Conservation (phyloP, 2,888 invertebrate genomes). For the Neoascia interrupta region DNA sequence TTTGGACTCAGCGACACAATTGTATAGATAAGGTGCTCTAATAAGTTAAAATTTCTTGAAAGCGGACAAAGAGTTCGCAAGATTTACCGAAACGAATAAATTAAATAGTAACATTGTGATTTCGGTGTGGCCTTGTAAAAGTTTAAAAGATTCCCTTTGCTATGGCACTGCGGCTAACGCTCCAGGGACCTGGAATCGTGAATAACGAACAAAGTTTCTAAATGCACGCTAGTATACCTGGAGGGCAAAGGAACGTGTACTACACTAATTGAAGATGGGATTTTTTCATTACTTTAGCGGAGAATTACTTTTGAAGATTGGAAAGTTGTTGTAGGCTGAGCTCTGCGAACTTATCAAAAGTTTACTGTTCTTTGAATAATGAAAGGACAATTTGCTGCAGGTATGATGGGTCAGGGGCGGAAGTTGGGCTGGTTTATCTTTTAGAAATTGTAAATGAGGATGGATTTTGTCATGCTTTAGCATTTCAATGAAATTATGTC, state of each 20-base stretch:
- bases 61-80: conserved; percentile 14
- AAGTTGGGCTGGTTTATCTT: too few species aligned
- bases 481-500: too few species aligned
- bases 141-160: conserved; percentile 30
- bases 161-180: conserved; percentile 1
- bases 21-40: conserved; percentile 13
- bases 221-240: conserved; percentile 15
- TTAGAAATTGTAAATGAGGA: too few species aligned
- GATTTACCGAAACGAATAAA: conserved; percentile 37
- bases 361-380: conserved; percentile 15
- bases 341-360: conserved; percentile 23
- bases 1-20: too few species aligned
- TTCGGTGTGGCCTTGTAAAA: conserved; percentile 13
- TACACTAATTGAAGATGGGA: conserved; percentile 36
- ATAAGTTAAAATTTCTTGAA: conserved; percentile 3
- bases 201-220: conserved; percentile 40
- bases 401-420: too few species aligned
- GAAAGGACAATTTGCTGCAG: conserved; percentile 6
- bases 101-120: conserved; percentile 32
- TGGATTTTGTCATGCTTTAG: too few species aligned
- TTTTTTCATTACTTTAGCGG: conserved; percentile 13
- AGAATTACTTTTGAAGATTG: conserved; percentile 30
- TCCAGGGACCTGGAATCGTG: conserved; percentile 11
- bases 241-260: conserved; percentile 22
- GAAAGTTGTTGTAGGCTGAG: conserved; percentile 25